These are phyloP conservation scores for Serilophus lunatus DNA, from an alignment of 2,113 vertebrate genomes.

Conservation along the genomic window DNA sequence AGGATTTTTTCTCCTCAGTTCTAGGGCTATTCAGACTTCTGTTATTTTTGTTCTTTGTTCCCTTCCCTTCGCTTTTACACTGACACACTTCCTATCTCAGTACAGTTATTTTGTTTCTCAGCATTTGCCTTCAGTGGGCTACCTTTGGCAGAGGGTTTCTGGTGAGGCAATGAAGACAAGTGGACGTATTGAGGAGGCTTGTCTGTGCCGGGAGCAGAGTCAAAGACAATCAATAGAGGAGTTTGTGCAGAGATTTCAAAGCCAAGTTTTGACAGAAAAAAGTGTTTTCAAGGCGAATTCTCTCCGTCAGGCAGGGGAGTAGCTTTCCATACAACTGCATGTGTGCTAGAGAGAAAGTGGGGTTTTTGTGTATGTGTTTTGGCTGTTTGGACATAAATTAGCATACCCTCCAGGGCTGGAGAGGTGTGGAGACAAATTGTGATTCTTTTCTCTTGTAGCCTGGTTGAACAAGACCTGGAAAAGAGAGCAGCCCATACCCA, in stretches of 20 bases:
- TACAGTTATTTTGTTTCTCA: neutral
- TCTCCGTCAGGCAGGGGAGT: neutral
- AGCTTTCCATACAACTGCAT: neutral
- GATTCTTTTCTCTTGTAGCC: neutral
- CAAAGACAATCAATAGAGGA: neutral
- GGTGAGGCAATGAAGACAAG: neutral
- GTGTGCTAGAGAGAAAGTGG: neutral
- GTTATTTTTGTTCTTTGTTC: neutral
- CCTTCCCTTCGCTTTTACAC: neutral
- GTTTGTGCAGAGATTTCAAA: neutral
- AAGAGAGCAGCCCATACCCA: neutral
- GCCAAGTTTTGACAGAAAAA: neutral
- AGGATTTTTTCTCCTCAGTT: neutral
- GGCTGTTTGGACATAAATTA: neutral
- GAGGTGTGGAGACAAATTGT: neutral
- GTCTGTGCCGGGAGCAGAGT: neutral
- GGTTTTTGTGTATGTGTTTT: neutral
- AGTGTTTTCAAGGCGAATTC: neutral
- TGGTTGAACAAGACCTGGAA: neutral
- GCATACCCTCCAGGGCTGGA: neutral
- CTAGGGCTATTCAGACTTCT: neutral
- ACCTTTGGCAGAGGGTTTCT: neutral
- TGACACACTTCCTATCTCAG: neutral
- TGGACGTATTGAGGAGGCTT: neutral
- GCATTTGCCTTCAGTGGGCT: neutral